phyloP scores from a whole-genome alignment of 64 coral and sea anemone genomes.

The Montipora capricornis region DNA sequence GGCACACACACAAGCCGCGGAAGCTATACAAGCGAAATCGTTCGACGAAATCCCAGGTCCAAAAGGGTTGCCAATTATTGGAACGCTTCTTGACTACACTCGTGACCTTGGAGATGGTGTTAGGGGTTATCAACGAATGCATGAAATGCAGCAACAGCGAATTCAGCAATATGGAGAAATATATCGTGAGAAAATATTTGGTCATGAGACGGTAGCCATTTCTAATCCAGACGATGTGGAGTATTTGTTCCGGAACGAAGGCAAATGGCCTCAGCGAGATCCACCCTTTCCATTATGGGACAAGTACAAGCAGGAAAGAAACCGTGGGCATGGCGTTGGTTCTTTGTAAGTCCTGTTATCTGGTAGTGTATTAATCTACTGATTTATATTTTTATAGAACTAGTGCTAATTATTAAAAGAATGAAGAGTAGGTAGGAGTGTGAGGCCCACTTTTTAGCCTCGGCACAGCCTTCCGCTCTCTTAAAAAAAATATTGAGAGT shows the following conservation, averaged over 20 bases:
- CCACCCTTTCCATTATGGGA: conserved; percentile 18
- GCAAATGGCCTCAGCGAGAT: no score
- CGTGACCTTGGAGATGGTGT: conserved; percentile 7
- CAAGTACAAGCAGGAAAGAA: conserved; percentile 55
- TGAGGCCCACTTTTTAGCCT: no score
- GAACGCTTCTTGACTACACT: conserved; percentile 28
- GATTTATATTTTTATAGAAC: no score
- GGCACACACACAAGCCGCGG: neutral
- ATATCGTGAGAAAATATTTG: conserved; percentile 57
- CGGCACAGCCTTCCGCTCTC: no score
- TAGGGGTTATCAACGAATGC: conserved; percentile 9
- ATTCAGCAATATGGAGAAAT: conserved; percentile 61
- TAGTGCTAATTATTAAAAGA: no score
- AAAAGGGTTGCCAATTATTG: conserved; percentile 45
- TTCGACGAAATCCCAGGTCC: conserved; percentile 67
- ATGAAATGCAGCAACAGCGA: conserved; percentile 35
- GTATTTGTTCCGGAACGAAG: no score
- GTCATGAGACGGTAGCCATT: conserved; percentile 35
- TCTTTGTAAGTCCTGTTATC: conserved; percentile 60
- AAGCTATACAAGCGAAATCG: conserved; percentile 13
- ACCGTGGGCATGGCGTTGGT: conserved; percentile 41
- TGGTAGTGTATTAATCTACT: neutral
- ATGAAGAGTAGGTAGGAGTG: no score
- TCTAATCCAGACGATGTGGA: conserved; percentile 5
- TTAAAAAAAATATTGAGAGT: no score